Evolutionary conservation across 2,888 invertebrate species (phyloP).

Genomic region (Pristionchus entomophagus): DNA sequence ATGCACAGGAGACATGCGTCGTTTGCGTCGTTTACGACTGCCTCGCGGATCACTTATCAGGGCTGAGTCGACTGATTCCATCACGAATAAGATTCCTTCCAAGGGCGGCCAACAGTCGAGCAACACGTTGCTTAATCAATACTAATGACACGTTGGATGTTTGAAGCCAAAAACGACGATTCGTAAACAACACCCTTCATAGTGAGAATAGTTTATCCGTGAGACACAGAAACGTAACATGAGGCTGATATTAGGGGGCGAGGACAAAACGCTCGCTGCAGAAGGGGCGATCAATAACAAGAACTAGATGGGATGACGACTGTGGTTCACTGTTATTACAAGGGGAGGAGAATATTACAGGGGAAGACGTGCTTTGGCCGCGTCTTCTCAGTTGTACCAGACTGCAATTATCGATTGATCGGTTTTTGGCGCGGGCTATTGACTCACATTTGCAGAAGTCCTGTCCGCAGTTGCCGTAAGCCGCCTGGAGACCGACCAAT

Average conservation of each 20-base stretch:
- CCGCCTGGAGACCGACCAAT: constrained; percentile 31
- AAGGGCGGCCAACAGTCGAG: not conserved
- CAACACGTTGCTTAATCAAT: constrained; percentile 12
- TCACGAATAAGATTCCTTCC: constrained; percentile 4
- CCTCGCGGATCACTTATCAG: not conserved
- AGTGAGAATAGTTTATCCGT: constrained; percentile 27
- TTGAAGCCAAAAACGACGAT: too few relatives aligned
- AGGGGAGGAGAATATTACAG: constrained; percentile 28
- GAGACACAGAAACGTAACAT: not conserved
- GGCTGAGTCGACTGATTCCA: constrained; percentile 17
- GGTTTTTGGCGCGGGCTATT: not conserved
- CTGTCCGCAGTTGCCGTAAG: constrained; percentile 44
- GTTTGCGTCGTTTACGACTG: constrained; percentile 37
- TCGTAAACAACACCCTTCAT: not conserved
- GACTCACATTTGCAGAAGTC: constrained; percentile 45
- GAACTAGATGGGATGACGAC: constrained; percentile 18
- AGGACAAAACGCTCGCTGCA: not conserved
- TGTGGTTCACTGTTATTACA: constrained; percentile 15
- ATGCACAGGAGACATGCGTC: not conserved
- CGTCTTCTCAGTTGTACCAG: constrained; percentile 13
- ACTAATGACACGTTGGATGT: not conserved
- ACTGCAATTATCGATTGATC: not conserved
- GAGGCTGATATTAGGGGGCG: not conserved
- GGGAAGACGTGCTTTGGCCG: not conserved
- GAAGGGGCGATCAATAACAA: not conserved